Base-by-base conservation (phyloP, 2,888 invertebrate species). In the Odiellus spinosus region DNA sequence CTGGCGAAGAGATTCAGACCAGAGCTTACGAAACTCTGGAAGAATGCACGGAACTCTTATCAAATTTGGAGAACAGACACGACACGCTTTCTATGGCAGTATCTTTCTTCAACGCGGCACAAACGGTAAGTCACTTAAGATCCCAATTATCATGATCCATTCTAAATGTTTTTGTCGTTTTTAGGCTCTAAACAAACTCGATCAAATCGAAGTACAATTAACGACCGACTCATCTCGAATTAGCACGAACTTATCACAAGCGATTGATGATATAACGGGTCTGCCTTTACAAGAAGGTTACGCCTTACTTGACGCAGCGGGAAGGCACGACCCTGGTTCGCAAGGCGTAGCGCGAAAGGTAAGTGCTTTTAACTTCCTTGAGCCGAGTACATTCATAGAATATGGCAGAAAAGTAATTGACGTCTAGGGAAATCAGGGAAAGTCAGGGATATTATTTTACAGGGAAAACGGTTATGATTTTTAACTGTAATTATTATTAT, bases 161-260 rank as follows among this genome's bases (percentile, higher is more conserved):
- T 38, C 12, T 40, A 15, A 26, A 15, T n/a, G 32, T 20, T 19
- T 33, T 40, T 35, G 44, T 46, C 43, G 43, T 48, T 17, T 63
- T 1, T 59, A 81, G 75, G 81, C 80, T 38, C 67, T 79, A 42
- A 74, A 73, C 42, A 79, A 79, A 61, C 65, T 83, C 56, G 78
- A 81, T 60, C 78, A 82, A 62, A 67, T 83, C 21, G 82, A 83
- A 67, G 73, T 77, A 55, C 78, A 82, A 61, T 61, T 82, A 53
- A 46, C 49, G 26, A 47, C 53, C 14, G 53, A 51, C 8, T 26
- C 45, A n/a, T 26, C 45, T 3, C 33, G 33, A 10, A 43, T 15
- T 18, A 38, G 38, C n/a, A 14, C 75, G 2, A 76, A 77, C 60
- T 71, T 80, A 51, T 76, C 75, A 45, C 74, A 76, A 58, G 73